These are phyloP conservation scores for Acropora yongei DNA, from an alignment of 64 coral and sea anemone genomes.

Conservation along the genomic window DNA sequence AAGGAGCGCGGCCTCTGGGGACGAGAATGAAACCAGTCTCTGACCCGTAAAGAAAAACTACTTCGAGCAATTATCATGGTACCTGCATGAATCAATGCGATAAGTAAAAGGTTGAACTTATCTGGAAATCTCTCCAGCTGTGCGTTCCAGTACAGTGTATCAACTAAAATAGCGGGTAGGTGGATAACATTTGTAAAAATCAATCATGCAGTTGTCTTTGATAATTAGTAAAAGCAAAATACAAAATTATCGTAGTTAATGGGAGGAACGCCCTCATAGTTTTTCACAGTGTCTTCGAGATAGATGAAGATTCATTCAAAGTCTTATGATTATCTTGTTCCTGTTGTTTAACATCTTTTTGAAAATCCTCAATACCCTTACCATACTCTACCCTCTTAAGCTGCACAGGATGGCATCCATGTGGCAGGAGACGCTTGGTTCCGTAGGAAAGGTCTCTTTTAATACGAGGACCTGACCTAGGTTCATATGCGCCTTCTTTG, in stretches of 20 bases:
- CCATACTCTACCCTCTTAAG: neutral
- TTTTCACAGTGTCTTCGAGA: conserved; percentile 25
- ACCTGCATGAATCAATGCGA: too few species aligned
- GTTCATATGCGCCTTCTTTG: neutral
- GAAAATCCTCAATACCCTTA: neutral
- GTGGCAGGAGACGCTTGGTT: neutral
- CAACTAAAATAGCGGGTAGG: too few species aligned
- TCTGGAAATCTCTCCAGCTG: too few species aligned
- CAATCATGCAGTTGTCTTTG: too few species aligned
- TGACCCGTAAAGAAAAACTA: too few species aligned
- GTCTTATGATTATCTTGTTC: neutral
- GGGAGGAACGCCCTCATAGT: neutral
- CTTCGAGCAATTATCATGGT: too few species aligned
- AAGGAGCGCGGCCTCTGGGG: too few species aligned
- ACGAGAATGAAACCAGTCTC: too few species aligned
- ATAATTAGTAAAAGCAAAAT: neutral
- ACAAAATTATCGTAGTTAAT: neutral
- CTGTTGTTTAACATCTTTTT: neutral
- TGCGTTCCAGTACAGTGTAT: too few species aligned
- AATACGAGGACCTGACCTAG: neutral
- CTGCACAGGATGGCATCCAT: neutral
- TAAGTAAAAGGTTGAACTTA: too few species aligned
- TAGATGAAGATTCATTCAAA: neutral
- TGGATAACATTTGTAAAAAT: too few species aligned
- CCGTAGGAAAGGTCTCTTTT: neutral